A percentile compares a stretch with the other conserved stretches of the same genome.
phyloP scores from a whole-genome alignment of 2,888 invertebrate genomes.

The Drosophila birchii region DNA sequence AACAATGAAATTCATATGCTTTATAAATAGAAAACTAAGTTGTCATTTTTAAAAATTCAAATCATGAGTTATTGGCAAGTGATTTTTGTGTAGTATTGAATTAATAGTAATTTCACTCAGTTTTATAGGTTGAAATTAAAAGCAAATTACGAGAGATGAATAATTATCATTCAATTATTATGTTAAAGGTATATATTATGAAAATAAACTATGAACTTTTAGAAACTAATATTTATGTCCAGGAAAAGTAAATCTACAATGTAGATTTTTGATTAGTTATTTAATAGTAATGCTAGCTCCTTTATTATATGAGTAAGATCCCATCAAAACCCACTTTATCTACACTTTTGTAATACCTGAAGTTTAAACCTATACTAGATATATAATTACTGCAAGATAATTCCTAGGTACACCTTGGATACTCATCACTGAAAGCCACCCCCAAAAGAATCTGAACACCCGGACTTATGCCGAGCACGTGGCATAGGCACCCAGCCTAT shows the following conservation, averaged over 20 bases:
- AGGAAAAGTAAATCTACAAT: neutral
- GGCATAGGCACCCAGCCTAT: slow-evolving; percentile 23
- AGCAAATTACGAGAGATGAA: neutral
- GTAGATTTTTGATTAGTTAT: no score
- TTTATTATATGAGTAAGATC: neutral
- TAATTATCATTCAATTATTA: neutral
- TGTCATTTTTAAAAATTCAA: neutral
- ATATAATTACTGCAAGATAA: neutral
- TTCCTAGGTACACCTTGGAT: slow-evolving; percentile 1
- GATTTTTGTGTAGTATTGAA: no score
- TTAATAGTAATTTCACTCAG: neutral
- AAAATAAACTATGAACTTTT: neutral
- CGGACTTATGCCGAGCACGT: slow-evolving; percentile 38
- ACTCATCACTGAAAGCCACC: slow-evolving; percentile 10
- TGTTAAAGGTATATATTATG: neutral
- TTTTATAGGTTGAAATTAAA: neutral
- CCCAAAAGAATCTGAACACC: slow-evolving; percentile 3
- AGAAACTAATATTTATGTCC: neutral
- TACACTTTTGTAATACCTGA: neutral
- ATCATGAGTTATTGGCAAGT: neutral
- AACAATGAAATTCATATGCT: neutral
- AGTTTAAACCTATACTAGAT: neutral
- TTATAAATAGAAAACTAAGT: slow-evolving; percentile 4
- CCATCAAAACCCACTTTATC: neutral
- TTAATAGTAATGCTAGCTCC: neutral